Conservation (phyloP, 2,888 invertebrate species). For the Chironomus riparius region DNA sequence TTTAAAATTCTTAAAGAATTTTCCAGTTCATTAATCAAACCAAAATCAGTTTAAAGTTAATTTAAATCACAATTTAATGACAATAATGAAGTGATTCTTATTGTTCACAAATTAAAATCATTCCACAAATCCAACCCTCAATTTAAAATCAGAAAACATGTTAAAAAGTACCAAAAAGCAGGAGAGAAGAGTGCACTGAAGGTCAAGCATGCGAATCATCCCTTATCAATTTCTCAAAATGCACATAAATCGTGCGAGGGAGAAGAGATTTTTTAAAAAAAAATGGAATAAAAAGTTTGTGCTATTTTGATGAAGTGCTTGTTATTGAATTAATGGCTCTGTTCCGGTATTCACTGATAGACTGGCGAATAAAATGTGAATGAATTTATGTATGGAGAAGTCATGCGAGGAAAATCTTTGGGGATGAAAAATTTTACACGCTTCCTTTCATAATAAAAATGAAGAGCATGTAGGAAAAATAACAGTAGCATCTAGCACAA, state of each 20-base stretch:
- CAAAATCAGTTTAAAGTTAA: too few species aligned
- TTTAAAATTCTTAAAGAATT: too few species aligned
- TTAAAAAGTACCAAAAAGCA: background rate
- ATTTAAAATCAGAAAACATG: background rate
- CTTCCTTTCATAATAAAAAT: background rate
- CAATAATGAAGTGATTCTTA: too few species aligned
- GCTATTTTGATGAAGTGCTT: conserved; percentile 15
- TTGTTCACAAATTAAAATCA: background rate
- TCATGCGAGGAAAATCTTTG: background rate
- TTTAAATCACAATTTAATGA: too few species aligned
- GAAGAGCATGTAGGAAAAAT: background rate
- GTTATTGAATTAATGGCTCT: conserved; percentile 24
- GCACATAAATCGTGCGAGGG: background rate
- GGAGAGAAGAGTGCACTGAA: background rate
- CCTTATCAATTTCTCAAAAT: conserved; percentile 16
- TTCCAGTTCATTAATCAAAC: too few species aligned
- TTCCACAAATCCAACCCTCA: background rate
- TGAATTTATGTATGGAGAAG: background rate
- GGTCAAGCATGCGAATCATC: conserved; percentile 24
- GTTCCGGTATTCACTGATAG: conserved; percentile 14
- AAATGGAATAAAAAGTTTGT: background rate
- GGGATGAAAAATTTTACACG: conserved; percentile 8
- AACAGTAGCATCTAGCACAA: too few species aligned
- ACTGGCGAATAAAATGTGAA: background rate
- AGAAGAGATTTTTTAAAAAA: background rate